A percentile compares a stretch with the other conserved stretches of the same genome.
These are phyloP conservation scores for Synchiropus splendidus DNA, from an alignment of 2,113 vertebrate species.

Conservation along the genomic window DNA sequence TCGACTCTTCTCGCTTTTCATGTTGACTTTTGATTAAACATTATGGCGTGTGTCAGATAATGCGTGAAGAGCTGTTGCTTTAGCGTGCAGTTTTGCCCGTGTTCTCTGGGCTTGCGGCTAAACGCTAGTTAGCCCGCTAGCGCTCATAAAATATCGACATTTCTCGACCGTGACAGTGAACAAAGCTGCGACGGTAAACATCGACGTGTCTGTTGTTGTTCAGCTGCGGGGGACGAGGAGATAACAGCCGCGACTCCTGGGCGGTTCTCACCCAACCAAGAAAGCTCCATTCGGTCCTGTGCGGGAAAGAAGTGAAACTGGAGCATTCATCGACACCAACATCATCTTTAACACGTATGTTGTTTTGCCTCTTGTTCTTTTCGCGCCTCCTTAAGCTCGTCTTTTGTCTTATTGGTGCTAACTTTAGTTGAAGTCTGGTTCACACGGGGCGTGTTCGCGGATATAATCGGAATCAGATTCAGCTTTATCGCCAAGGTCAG, in stretches of 20 bases:
- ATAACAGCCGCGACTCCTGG: constrained; percentile 19
- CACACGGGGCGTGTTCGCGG: no score
- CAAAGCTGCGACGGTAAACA: neutral
- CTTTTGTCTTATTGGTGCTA: no score
- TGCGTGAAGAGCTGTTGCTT: neutral
- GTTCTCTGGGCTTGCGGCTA: constrained; percentile 11
- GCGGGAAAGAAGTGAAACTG: constrained; percentile 18
- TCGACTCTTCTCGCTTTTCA: no score
- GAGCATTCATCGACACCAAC: constrained; percentile 39
- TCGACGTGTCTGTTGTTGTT: neutral
- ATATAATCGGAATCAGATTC: no score
- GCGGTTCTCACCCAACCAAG: neutral
- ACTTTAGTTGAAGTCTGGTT: no score
- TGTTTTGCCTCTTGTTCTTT: no score
- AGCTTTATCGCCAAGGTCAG: no score
- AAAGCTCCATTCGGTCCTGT: constrained; percentile 2
- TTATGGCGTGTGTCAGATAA: constrained; percentile 3
- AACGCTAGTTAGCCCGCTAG: neutral
- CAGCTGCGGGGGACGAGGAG: constrained; percentile 9
- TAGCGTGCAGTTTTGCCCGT: neutral
- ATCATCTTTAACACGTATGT: constrained; percentile 35
- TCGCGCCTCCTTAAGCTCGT: no score
- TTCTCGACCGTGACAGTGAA: neutral
- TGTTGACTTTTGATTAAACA: neutral
- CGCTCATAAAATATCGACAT: neutral